Evolutionary conservation across 2,888 invertebrate genomes (phyloP).

Genomic region (Melieria picta): DNA sequence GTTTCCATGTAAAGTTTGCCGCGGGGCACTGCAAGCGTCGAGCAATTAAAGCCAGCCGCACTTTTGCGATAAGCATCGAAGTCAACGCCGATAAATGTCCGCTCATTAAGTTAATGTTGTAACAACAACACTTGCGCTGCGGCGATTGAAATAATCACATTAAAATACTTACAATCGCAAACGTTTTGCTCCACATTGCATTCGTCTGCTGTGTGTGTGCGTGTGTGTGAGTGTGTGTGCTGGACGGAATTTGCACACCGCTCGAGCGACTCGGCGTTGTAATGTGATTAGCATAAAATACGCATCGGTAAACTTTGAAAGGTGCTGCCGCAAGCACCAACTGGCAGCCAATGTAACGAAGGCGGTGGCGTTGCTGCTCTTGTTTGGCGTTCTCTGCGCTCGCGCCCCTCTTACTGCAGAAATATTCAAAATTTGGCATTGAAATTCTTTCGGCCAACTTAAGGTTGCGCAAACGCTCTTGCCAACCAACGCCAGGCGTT

Average conservation of each 20-base stretch:
- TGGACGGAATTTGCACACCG: too few relatives aligned
- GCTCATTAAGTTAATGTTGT: slow-evolving; percentile 1
- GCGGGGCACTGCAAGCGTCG: too few relatives aligned
- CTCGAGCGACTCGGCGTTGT: not conserved
- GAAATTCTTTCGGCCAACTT: slow-evolving; percentile 22
- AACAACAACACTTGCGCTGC: not conserved
- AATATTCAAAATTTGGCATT: slow-evolving; percentile 19
- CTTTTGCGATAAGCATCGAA: not conserved
- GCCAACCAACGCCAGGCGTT: not conserved
- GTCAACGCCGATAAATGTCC: not conserved
- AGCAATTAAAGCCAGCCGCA: not conserved
- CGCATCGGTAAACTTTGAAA: slow-evolving; percentile 1
- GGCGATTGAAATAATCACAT: too few relatives aligned
- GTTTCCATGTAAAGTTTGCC: too few relatives aligned
- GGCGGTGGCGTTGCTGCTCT: too few relatives aligned
- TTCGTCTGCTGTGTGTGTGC: too few relatives aligned
- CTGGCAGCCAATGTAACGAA: too few relatives aligned
- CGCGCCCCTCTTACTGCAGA: not conserved
- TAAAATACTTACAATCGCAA: too few relatives aligned
- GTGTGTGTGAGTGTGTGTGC: too few relatives aligned
- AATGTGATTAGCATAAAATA: slow-evolving; percentile 10
- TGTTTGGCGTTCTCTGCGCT: too few relatives aligned
- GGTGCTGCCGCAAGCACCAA: not conserved
- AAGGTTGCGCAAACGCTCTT: not conserved
- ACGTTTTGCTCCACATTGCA: too few relatives aligned